Percentiles rank a stretch among this genome's conserved stretches.
Evolutionary conservation across 2,888 invertebrate species (phyloP).

Genomic region (Odiellus spinosus): DNA sequence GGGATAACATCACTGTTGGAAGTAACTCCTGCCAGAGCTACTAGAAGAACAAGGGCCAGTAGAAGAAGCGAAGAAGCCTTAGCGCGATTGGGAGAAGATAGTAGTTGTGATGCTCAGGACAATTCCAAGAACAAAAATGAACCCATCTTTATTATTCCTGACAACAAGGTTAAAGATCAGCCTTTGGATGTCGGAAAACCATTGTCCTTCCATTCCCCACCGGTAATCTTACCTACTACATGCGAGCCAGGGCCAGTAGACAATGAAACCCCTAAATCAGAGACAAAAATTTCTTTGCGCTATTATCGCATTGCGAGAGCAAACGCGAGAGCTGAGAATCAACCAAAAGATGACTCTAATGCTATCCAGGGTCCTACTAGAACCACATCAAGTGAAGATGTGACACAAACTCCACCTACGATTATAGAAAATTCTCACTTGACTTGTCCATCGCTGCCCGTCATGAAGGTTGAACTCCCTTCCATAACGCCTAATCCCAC

Average conservation of each 20-base stretch:
- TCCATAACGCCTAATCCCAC: slow-evolving; percentile 11
- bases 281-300: slow-evolving; percentile 9
- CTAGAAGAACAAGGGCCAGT: slow-evolving; percentile 16
- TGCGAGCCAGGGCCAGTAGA: neutral
- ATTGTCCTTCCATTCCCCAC: no score
- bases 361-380: neutral
- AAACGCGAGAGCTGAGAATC: slow-evolving; percentile 10
- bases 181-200: neutral
- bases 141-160: neutral
- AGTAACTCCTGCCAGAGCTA: slow-evolving; percentile 3
- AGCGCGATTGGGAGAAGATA: slow-evolving; percentile 6
- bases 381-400: neutral
- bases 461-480: slow-evolving; percentile 22
- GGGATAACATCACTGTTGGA: slow-evolving; percentile 4
- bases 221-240: neutral
- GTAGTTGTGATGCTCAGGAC: slow-evolving; percentile 3
- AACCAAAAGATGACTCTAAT: neutral
- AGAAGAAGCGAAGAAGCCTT: slow-evolving; percentile 18
- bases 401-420: neutral
- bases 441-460: slow-evolving; percentile 11
- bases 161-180: neutral
- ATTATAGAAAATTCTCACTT: neutral
- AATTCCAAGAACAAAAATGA: neutral
- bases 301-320: slow-evolving; percentile 16
- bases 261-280: neutral